Percentiles rank a stretch among this genome's conserved stretches.
Evolutionary conservation across 53 echinoderm and acorn worm genomes (phyloP).

Genomic region (Astropecten irregularis): DNA sequence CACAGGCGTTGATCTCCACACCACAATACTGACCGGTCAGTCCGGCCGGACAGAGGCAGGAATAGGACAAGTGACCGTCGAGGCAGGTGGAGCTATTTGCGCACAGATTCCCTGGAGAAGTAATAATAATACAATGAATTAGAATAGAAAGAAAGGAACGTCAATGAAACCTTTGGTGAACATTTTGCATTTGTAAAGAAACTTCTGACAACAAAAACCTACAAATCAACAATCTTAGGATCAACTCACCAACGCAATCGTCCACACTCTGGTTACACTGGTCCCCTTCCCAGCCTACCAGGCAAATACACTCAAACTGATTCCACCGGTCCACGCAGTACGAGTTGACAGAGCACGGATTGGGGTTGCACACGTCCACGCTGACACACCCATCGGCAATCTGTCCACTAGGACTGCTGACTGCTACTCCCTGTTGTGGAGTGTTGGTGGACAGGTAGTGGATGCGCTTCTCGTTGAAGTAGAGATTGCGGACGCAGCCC

Average conservation of each 20-base stretch:
- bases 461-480: slow-evolving; percentile 76
- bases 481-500: slow-evolving; percentile 81
- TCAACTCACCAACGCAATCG: slow-evolving; percentile 94
- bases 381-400: slow-evolving; percentile 73
- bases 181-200: background rate
- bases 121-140: slow-evolving; percentile 11
- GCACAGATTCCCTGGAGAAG: slow-evolving; percentile 71
- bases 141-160: background rate
- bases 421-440: slow-evolving; percentile 64
- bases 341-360: slow-evolving; percentile 81
- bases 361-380: slow-evolving; percentile 72
- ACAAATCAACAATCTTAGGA: too few relatives aligned
- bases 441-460: slow-evolving; percentile 73
- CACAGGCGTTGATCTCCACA: slow-evolving; percentile 80
- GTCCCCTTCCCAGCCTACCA: slow-evolving; percentile 87
- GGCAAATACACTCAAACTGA: slow-evolving; percentile 67
- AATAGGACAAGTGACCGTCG: slow-evolving; percentile 92
- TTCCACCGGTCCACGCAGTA: slow-evolving; percentile 92
- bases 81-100: slow-evolving; percentile 75
- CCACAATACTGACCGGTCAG: slow-evolving; percentile 71
- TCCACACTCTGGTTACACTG: slow-evolving; percentile 74
- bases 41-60: slow-evolving; percentile 80
- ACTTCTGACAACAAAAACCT: too few relatives aligned
- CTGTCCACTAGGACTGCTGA: slow-evolving; percentile 60
- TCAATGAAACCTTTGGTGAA: background rate